Percentiles rank a stretch among this genome's conserved stretches.
phyloP scores from a whole-genome alignment of 2,797 vertebrate species.

The Microtus agrestis region DNA sequence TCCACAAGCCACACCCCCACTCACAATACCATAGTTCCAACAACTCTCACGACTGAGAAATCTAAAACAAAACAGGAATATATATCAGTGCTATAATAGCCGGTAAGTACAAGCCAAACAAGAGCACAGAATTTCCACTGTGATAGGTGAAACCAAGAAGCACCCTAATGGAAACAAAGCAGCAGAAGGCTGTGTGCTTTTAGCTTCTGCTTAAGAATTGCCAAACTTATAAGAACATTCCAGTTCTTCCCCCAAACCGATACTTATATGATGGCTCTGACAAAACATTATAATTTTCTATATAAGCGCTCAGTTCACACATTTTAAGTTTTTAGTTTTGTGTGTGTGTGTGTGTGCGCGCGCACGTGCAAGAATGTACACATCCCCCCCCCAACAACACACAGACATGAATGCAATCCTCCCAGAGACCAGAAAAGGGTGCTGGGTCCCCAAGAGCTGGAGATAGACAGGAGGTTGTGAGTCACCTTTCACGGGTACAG shows the following conservation, averaged over 20 bases:
- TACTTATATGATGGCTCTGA: neutral
- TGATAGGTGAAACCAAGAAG: constrained; percentile 30
- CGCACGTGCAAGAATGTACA: neutral
- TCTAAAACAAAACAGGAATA: constrained; percentile 37
- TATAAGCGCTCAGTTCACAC: neutral
- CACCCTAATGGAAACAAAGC: neutral
- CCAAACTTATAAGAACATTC: neutral
- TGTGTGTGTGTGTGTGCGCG: neutral
- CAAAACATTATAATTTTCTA: neutral
- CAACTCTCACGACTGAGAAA: neutral
- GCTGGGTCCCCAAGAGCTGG: neutral
- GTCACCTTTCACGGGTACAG: neutral
- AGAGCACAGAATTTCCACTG: neutral
- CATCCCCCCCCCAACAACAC: neutral
- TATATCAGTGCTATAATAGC: neutral
- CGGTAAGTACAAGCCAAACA: neutral
- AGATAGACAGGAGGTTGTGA: neutral
- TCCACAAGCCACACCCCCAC: no score
- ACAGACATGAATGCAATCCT: neutral
- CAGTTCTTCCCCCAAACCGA: neutral
- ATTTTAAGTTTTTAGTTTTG: neutral
- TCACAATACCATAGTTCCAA: neutral
- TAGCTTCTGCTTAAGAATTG: constrained; percentile 9
- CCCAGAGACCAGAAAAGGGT: neutral
- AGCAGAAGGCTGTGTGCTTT: constrained; percentile 10